Conservation (phyloP, 2,888 invertebrate species). For the Bombylius discolor region DNA sequence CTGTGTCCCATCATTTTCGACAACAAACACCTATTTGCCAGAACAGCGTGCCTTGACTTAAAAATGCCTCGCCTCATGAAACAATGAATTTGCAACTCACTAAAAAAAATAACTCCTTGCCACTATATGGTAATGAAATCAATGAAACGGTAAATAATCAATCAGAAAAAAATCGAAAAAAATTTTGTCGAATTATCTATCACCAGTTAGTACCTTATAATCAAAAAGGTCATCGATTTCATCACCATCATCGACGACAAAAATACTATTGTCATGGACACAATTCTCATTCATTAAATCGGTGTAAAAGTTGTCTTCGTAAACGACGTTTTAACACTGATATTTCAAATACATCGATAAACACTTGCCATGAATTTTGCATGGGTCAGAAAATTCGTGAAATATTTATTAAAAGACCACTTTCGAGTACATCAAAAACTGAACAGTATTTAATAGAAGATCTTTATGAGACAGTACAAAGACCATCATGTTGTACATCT, state of each 20-base stretch:
- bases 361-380: constrained; percentile 30
- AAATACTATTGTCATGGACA: constrained; percentile 19
- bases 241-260: constrained; percentile 14
- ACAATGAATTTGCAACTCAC: constrained; percentile 29
- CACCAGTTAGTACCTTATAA: neutral
- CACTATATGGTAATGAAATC: neutral
- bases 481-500: constrained; percentile 36
- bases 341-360: constrained; percentile 28
- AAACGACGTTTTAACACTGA: constrained; percentile 34
- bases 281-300: constrained; percentile 12
- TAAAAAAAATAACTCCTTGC: constrained; percentile 8
- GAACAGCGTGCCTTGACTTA: constrained; percentile 41
- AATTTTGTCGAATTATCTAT: neutral
- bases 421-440: constrained; percentile 28
- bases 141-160: neutral
- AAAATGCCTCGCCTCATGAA: constrained; percentile 59
- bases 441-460: constrained; percentile 36
- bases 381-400: constrained; percentile 33
- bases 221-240: neutral
- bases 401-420: constrained; percentile 28
- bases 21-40: constrained; percentile 39
- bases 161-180: neutral
- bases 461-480: constrained; percentile 27
- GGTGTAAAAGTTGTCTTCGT: constrained; percentile 22
- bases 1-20: constrained; percentile 45